phyloP scores from a whole-genome alignment of 2,113 vertebrate species.

The Scatophagus argus region DNA sequence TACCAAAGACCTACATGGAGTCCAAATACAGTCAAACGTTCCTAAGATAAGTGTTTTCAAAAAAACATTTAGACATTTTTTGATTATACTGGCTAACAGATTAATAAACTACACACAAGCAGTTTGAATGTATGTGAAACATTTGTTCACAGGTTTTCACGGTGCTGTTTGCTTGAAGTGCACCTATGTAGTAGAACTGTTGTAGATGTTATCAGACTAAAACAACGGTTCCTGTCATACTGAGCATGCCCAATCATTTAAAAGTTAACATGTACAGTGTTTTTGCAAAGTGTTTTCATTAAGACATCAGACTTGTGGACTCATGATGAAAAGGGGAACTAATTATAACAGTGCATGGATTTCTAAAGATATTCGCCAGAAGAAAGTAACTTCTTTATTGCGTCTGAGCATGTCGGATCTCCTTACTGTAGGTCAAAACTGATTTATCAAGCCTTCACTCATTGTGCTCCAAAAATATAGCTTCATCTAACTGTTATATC shows the following conservation, averaged over 20 bases:
- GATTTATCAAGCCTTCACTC: conserved; percentile 56
- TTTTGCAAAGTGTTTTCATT: conserved; percentile 52
- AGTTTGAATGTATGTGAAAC: not conserved
- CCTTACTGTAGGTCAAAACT: conserved; percentile 30
- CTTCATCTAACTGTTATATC: conserved; percentile 18
- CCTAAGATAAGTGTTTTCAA: not conserved
- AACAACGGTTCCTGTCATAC: conserved; percentile 18
- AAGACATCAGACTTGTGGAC: conserved; percentile 45
- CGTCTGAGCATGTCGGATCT: conserved; percentile 24
- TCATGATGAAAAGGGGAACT: conserved; percentile 54
- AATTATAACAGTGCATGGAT: conserved; percentile 68
- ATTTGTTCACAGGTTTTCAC: not conserved
- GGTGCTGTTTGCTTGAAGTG: not conserved
- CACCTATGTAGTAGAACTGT: not conserved
- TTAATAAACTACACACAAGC: not conserved
- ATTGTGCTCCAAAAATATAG: conserved; percentile 35
- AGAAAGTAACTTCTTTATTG: conserved; percentile 36
- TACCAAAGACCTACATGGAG: not conserved
- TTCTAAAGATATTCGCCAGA: conserved; percentile 40
- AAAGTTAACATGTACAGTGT: conserved; percentile 42
- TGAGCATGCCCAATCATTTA: conserved; percentile 31
- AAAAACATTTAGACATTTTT: too few species aligned
- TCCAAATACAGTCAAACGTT: not conserved
- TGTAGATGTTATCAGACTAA: conserved; percentile 19
- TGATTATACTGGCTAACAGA: not conserved